These are phyloP conservation scores for Calypte anna DNA, from an alignment of 2,113 vertebrate genomes.

Conservation along the genomic window DNA sequence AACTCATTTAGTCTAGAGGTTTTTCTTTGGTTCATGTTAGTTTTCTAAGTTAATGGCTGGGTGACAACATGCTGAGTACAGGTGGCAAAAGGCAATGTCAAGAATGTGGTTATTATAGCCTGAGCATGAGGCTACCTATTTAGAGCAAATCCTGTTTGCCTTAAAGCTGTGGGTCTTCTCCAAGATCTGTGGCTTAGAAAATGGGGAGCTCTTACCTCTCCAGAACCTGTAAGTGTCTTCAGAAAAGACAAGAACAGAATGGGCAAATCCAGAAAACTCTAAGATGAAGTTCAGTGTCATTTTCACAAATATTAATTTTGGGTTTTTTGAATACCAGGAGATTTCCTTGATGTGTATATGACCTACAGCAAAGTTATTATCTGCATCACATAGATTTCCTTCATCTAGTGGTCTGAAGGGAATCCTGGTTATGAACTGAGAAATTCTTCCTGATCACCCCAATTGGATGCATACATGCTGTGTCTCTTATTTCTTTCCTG, in stretches of 20 bases:
- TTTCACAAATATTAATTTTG: slow-evolving; percentile 1
- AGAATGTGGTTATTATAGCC: slow-evolving; percentile 33
- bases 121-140: neutral
- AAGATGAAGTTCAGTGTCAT: slow-evolving; percentile 36
- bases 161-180: neutral
- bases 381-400: neutral
- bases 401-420: neutral
- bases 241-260: neutral
- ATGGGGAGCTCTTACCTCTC: neutral
- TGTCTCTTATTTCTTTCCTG: neutral
- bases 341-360: neutral
- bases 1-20: slow-evolving; percentile 69
- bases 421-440: neutral
- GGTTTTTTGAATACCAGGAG: neutral
- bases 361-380: neutral
- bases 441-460: neutral
- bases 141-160: neutral
- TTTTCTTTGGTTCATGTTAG: slow-evolving; percentile 71
- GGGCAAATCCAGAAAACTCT: neutral
- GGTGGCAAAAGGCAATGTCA: slow-evolving; percentile 64
- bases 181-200: neutral
- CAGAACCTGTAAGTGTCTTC: slow-evolving; percentile 11
- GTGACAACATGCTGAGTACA: slow-evolving; percentile 79
- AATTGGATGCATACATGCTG: neutral
- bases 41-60: slow-evolving; percentile 76